Base-by-base conservation (phyloP, 2,888 invertebrate genomes). In the Helicoverpa assulta region DNA sequence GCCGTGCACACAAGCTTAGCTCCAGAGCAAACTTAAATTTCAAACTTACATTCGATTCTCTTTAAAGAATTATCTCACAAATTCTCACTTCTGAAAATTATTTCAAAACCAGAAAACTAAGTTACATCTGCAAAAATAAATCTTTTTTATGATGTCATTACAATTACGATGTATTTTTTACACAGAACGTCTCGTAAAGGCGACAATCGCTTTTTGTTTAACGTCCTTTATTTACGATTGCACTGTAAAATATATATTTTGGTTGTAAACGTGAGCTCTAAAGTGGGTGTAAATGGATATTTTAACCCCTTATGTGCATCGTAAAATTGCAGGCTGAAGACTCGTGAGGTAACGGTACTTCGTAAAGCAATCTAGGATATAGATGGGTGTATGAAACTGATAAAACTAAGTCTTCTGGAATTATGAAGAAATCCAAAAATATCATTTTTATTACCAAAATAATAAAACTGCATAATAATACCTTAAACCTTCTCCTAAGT, bases 161-260 rank as follows among this genome's bases (percentile, higher is more conserved):
- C 73, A 69, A 70, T 75, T 40, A 66, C 57, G 58, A 68, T 8
- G 10, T 10, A 10, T 55, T 74, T 71, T 74, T 81, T 82, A 71
- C 68, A 82, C 77, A 74, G 56, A 83, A 76, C 33, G 67, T 72
- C 16, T 16, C 74, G 84, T 80, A 87, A 86, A 88, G 78, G 80
- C 73, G 73, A 87, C 87, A 86, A 87, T 85, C 81, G 84, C 79
- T 77, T 83, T 83, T 83, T 86, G 77, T 86, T 82, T 83, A 81
- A 86, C 81, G 70, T 57, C 80, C 67, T 55, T 60, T 81, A 86
- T 87, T 86, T 86, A 86, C 80, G 84, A 80, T 66, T 70, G 62
- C 18, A 65, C 68, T 69, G 63, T 81, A 76, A 84, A 84, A 79
- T 76, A 80, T 82, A 73, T 76, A 80, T 81, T 81, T 73, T 58